These are phyloP conservation scores for Platysternon megacephalum DNA, from an alignment of 2,113 vertebrate species.

Conservation along the genomic window DNA sequence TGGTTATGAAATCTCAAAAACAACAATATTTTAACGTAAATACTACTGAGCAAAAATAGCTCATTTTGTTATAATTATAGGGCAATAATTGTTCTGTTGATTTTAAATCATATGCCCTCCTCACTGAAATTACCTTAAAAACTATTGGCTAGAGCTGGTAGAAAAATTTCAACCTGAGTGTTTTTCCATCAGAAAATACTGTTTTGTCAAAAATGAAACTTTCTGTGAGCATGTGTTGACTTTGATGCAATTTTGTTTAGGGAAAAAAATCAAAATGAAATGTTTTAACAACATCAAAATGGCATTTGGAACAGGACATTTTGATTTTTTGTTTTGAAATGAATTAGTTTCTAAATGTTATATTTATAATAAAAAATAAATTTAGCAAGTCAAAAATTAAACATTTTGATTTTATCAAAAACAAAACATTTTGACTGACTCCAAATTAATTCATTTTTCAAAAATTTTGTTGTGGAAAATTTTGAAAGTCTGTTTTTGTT, in stretches of 20 bases:
- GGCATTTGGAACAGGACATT: not conserved
- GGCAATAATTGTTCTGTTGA: not conserved
- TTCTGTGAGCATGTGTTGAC: not conserved
- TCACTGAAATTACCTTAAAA: not conserved
- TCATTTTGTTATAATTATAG: not conserved
- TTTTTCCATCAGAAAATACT: not conserved
- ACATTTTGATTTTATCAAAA: not conserved
- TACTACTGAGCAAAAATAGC: not conserved
- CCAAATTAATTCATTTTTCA: not conserved
- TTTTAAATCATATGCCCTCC: not conserved
- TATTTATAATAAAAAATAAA: not conserved
- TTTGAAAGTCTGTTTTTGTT: not conserved
- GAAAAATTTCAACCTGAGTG: not conserved
- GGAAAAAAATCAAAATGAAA: not conserved
- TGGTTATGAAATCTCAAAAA: not conserved
- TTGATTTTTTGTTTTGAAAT: not conserved
- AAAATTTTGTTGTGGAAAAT: not conserved
- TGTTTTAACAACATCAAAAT: not conserved
- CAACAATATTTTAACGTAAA: accelerated
- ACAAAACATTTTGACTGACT: not conserved
- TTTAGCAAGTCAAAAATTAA: not conserved
- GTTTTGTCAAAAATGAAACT: not conserved
- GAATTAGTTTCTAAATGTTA: not conserved
- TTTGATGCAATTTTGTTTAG: not conserved
- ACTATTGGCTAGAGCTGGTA: accelerated